A percentile compares a stretch with the other conserved stretches of the same genome.
phyloP scores from a whole-genome alignment of 2,113 vertebrate species.

The Rissa tridactyla region DNA sequence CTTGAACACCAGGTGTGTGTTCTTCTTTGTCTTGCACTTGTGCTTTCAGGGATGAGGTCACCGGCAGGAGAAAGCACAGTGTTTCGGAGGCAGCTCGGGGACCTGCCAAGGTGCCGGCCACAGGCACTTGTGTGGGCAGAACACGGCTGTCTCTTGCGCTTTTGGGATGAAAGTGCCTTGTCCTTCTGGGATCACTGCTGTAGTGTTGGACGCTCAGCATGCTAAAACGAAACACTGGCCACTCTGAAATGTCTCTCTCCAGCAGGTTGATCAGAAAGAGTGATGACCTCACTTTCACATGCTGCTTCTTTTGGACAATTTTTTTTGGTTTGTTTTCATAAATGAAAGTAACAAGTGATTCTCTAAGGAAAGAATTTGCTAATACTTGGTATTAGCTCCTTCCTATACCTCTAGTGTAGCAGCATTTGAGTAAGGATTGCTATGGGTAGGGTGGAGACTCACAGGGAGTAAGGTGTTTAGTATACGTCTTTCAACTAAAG shows the following conservation, averaged over 20 bases:
- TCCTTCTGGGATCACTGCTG: not conserved
- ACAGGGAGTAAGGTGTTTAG: not conserved
- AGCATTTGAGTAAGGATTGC: rapidly evolving
- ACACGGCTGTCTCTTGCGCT: rapidly evolving
- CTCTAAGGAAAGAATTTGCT: not conserved
- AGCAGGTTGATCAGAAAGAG: not conserved
- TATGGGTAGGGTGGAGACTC: not conserved
- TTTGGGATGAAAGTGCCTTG: not conserved
- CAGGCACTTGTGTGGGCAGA: not conserved
- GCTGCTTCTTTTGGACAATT: not conserved
- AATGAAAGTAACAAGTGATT: not conserved
- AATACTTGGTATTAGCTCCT: rapidly evolving
- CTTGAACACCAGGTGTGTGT: not conserved
- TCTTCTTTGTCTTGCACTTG: not conserved
- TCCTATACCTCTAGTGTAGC: not conserved
- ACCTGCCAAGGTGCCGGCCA: not conserved
- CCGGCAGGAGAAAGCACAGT: rapidly evolving
- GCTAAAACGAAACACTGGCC: rapidly evolving
- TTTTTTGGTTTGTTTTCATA: not conserved
- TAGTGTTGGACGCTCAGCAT: not conserved
- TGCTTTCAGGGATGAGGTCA: not conserved
- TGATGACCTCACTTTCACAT: not conserved
- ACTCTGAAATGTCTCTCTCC: not conserved
- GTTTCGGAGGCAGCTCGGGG: not conserved
- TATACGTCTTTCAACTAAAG: not conserved